These are phyloP conservation scores for Bhutanitis thaidina DNA, from an alignment of 2,888 invertebrate genomes.

Conservation along the genomic window DNA sequence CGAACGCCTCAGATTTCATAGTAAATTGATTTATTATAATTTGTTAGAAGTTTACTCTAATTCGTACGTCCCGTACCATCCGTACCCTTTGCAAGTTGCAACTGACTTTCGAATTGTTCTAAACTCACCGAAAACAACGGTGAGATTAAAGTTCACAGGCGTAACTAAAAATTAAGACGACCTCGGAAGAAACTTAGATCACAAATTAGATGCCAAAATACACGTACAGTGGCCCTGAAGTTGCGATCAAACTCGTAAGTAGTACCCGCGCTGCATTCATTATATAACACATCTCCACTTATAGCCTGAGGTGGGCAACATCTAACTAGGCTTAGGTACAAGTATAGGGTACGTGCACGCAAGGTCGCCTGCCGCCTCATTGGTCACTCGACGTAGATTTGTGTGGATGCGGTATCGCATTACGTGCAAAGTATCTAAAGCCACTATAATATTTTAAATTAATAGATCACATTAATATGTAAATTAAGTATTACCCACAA, in stretches of 20 bases:
- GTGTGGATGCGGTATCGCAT: constrained; percentile 41
- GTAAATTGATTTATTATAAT: too few species aligned
- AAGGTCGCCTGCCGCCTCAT: constrained; percentile 75
- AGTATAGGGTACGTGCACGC: constrained; percentile 48
- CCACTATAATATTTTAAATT: too few species aligned
- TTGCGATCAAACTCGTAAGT: background rate
- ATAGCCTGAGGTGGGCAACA: constrained; percentile 11
- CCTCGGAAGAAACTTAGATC: too few species aligned
- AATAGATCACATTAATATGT: too few species aligned
- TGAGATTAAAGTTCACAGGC: background rate
- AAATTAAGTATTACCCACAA: too few species aligned
- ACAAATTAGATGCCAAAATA: background rate
- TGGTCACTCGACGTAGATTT: constrained; percentile 47
- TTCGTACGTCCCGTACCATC: too few species aligned
- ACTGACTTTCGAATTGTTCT: too few species aligned
- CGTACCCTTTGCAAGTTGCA: too few species aligned
- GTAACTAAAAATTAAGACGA: background rate
- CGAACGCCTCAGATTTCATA: too few species aligned
- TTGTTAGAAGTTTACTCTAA: too few species aligned
- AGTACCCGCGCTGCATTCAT: background rate
- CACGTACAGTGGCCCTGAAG: background rate
- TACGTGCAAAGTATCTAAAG: too few species aligned
- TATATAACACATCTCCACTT: constrained; percentile 16
- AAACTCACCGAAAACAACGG: too few species aligned
- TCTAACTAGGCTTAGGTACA: constrained; percentile 49